phyloP scores from a whole-genome alignment of 2,113 vertebrate genomes.

The Hemicordylus capensis region DNA sequence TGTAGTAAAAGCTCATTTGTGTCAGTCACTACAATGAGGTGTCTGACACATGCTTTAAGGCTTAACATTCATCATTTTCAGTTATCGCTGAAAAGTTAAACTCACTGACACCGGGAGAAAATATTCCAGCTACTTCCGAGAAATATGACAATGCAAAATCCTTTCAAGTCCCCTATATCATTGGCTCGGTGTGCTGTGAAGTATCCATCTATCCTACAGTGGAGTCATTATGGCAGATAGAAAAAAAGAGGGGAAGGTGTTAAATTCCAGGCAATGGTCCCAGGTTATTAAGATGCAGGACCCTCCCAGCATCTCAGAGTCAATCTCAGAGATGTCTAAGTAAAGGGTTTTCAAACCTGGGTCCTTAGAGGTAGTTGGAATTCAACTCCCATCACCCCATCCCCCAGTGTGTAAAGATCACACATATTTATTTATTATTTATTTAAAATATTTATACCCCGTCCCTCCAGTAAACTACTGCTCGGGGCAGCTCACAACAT shows the following conservation, averaged over 20 bases:
- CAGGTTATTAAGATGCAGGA: background rate
- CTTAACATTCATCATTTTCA: constrained; percentile 20
- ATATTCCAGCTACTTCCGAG: constrained; percentile 16
- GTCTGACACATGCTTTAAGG: constrained; percentile 10
- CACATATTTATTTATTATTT: too few relatives aligned
- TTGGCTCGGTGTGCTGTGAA: background rate
- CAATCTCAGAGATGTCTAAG: too few relatives aligned
- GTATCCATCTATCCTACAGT: background rate
- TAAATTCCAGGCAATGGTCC: background rate
- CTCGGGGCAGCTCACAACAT: too few relatives aligned
- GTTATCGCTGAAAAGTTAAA: constrained; percentile 2
- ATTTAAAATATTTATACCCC: too few relatives aligned
- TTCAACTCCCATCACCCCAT: too few relatives aligned
- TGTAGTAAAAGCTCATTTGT: constrained; percentile 17
- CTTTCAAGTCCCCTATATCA: background rate
- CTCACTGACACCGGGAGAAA: constrained; percentile 1
- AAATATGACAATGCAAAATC: constrained; percentile 16
- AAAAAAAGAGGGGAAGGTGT: background rate
- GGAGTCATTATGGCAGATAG: background rate
- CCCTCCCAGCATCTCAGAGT: background rate
- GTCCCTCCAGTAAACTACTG: too few relatives aligned
- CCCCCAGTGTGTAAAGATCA: too few relatives aligned
- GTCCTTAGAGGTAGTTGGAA: too few relatives aligned
- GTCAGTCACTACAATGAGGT: constrained; percentile 13
- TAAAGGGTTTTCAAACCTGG: too few relatives aligned